Evolutionary conservation across 2,888 invertebrate species (phyloP).

Genomic region (Protophormia terraenovae): DNA sequence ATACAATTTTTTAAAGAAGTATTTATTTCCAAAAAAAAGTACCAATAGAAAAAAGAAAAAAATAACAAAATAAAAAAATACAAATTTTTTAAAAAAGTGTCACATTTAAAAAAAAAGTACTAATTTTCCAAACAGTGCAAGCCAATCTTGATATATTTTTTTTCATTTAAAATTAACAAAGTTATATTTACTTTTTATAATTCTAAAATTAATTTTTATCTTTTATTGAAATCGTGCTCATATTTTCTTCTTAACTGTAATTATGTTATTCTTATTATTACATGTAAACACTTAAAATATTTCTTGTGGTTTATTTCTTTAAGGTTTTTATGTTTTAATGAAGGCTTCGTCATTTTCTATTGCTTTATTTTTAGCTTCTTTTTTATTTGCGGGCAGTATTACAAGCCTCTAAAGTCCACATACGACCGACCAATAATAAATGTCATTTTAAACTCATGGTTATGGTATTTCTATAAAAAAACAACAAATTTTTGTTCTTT

Average conservation of each 20-base stretch:
- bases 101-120: too few species aligned
- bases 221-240: background rate
- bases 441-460: conserved; percentile 54
- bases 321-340: conserved; percentile 15
- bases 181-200: too few species aligned
- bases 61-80: too few species aligned
- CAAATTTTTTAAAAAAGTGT: too few species aligned
- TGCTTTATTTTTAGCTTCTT: conserved; percentile 31
- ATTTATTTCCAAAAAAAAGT: too few species aligned
- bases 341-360: conserved; percentile 43
- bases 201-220: too few species aligned
- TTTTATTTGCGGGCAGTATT: conserved; percentile 14
- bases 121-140: too few species aligned
- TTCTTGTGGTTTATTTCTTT: conserved; percentile 45
- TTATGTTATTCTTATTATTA: background rate
- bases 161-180: too few species aligned
- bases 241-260: background rate
- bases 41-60: too few species aligned
- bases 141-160: too few species aligned
- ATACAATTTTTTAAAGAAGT: too few species aligned
- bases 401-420: conserved; percentile 22
- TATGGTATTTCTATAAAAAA: conserved; percentile 48
- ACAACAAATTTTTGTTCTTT: background rate
- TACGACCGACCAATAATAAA: conserved; percentile 43
- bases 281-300: too few species aligned